These are phyloP conservation scores for Muscidifurax raptorellus DNA, from an alignment of 1,140 invertebrate genomes.

Conservation along the genomic window DNA sequence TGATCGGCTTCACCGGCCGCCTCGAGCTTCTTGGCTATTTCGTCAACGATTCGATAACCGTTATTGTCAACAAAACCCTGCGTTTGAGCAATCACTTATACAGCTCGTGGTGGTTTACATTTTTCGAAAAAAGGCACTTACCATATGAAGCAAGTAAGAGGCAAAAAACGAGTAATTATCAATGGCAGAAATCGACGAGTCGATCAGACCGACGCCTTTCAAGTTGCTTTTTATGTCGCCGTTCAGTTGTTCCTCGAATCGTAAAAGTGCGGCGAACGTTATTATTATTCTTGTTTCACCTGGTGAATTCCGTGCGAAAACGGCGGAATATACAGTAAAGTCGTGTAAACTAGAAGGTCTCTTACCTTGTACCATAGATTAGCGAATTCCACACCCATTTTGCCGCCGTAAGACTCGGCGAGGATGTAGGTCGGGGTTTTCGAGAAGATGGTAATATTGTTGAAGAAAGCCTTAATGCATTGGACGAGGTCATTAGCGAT, in stretches of 20 bases:
- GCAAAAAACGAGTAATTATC: slow-evolving; percentile 89
- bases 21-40: slow-evolving; percentile 74
- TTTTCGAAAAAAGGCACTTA: slow-evolving; percentile 65
- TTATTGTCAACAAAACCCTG: slow-evolving; percentile 80
- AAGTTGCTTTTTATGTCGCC: slow-evolving; percentile 83
- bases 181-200: slow-evolving; percentile 91
- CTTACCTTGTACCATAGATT: slow-evolving; percentile 79
- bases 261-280: not conserved
- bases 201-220: slow-evolving; percentile 86
- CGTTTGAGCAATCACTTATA: not conserved
- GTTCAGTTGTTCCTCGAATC: slow-evolving; percentile 77
- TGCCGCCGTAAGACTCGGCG: slow-evolving; percentile 91
- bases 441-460: slow-evolving; percentile 81
- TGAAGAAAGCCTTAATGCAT: slow-evolving; percentile 81
- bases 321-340: not conserved
- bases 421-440: slow-evolving; percentile 87
- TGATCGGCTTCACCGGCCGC: slow-evolving; percentile 74
- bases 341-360: not conserved
- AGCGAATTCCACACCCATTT: slow-evolving; percentile 90
- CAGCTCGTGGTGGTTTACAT: not conserved
- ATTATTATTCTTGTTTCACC: not conserved
- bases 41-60: slow-evolving; percentile 77
- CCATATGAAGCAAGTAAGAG: slow-evolving; percentile 82
- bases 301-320: not conserved
- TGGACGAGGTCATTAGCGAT: slow-evolving; percentile 87